Evolutionary conservation across 2,113 vertebrate genomes (phyloP).

Genomic region (Channa maculata): DNA sequence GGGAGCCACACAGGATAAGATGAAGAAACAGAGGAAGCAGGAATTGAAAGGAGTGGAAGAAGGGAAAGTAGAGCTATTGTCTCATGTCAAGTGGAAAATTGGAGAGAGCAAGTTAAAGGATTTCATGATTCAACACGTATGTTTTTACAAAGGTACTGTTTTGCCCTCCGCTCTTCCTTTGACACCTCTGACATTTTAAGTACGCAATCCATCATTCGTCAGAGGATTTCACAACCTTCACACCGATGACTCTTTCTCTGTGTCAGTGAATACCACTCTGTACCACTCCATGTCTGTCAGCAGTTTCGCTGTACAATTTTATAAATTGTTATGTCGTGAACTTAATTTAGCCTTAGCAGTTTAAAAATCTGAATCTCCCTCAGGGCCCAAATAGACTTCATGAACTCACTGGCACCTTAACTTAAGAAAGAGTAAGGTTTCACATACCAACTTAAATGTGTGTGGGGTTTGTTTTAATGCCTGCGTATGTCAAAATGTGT

Average conservation of each 20-base stretch:
- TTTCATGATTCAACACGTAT: conserved; percentile 64
- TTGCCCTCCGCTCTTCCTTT: conserved; percentile 28
- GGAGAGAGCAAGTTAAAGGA: conserved; percentile 27
- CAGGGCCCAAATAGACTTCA: conserved; percentile 29
- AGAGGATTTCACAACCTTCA: conserved; percentile 57
- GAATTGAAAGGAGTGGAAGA: conserved; percentile 28
- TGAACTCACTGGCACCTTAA: conserved; percentile 38
- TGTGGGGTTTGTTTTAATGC: not conserved
- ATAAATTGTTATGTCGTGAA: conserved; percentile 44
- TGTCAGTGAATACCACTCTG: conserved; percentile 32
- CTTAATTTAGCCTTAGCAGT: conserved; percentile 38
- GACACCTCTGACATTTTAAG: conserved; percentile 58
- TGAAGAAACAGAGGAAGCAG: conserved; percentile 38
- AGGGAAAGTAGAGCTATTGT: conserved; percentile 51
- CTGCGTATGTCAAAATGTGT: not conserved
- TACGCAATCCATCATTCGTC: conserved; percentile 45
- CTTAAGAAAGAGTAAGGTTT: conserved; percentile 1
- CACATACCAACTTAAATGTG: not conserved
- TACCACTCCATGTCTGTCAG: conserved; percentile 57
- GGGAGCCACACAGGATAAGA: conserved; percentile 32
- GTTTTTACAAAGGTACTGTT: conserved; percentile 38
- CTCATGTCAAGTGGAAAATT: conserved; percentile 47
- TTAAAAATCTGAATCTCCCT: conserved; percentile 33
- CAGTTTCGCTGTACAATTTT: conserved; percentile 56
- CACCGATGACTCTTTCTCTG: conserved; percentile 27